These are phyloP conservation scores for Strongylocentrotus purpuratus DNA, from an alignment of 35 echinoderm and acorn worm species.

Conservation along the genomic window DNA sequence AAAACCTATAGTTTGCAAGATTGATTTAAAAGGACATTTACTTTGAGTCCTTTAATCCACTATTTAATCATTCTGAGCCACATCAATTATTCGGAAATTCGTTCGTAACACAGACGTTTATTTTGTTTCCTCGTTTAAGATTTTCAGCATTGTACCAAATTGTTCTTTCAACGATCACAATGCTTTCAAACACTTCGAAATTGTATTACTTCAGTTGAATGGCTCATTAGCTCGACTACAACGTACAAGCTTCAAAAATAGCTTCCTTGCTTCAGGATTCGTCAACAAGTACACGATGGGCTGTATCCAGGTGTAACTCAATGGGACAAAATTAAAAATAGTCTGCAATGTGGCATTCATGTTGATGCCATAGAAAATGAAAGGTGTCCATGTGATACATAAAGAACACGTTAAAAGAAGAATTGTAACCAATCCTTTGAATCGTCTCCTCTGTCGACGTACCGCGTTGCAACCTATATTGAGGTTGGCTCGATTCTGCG, in stretches of 20 bases:
- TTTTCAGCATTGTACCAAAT: too few relatives aligned
- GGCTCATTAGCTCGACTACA: background rate
- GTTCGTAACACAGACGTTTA: too few relatives aligned
- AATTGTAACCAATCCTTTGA: background rate
- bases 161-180: too few relatives aligned
- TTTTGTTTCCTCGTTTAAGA: too few relatives aligned
- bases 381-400: background rate
- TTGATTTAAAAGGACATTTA: too few relatives aligned
- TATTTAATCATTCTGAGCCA: too few relatives aligned
- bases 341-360: background rate
- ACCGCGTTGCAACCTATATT: background rate
- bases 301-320: background rate
- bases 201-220: background rate
- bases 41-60: too few relatives aligned
- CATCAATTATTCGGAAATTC: background rate
- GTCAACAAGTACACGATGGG: slow-evolving; percentile 27
- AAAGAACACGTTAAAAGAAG: background rate
- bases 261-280: background rate
- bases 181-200: too few relatives aligned
- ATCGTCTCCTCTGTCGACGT: background rate
- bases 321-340: background rate
- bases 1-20: too few relatives aligned
- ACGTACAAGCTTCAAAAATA: background rate
- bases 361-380: background rate
- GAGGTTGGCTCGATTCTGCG: background rate